A percentile compares a stretch with the other conserved stretches of the same genome.
These are phyloP conservation scores for Cricetomys ansorgei DNA, from an alignment of 2,113 vertebrate genomes.

Conservation along the genomic window DNA sequence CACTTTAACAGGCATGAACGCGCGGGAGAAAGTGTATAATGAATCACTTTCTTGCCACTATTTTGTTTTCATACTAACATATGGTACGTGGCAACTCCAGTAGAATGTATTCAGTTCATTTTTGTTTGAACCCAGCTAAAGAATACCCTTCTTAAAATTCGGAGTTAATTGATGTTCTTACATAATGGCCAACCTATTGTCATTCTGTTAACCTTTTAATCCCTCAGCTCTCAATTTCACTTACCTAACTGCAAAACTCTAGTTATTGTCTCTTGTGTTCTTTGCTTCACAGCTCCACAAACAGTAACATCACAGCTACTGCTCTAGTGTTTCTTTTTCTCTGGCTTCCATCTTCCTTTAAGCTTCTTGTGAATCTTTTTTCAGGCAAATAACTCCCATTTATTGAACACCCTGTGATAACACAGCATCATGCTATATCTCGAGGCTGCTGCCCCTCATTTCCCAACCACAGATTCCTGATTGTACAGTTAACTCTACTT, in stretches of 20 bases:
- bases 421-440: rapidly evolving
- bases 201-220: not conserved
- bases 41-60: not conserved
- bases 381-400: not conserved
- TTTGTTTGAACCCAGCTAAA: slow-evolving; percentile 21
- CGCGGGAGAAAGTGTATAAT: not conserved
- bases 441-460: not conserved
- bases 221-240: not conserved
- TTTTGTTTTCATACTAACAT: slow-evolving; percentile 14
- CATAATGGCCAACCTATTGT: not conserved
- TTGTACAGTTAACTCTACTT: not conserved
- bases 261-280: not conserved
- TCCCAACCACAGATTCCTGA: not conserved
- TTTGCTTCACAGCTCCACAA: not conserved
- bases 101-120: not conserved
- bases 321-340: not conserved
- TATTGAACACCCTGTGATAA: not conserved
- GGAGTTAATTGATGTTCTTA: not conserved
- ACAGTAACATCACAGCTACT: not conserved
- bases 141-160: not conserved
- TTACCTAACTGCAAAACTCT: not conserved
- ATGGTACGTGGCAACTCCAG: slow-evolving; percentile 26
- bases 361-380: not conserved
- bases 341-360: not conserved
- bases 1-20: not conserved